phyloP scores from a whole-genome alignment of 2,888 invertebrate species.

The Melipona beecheii region DNA sequence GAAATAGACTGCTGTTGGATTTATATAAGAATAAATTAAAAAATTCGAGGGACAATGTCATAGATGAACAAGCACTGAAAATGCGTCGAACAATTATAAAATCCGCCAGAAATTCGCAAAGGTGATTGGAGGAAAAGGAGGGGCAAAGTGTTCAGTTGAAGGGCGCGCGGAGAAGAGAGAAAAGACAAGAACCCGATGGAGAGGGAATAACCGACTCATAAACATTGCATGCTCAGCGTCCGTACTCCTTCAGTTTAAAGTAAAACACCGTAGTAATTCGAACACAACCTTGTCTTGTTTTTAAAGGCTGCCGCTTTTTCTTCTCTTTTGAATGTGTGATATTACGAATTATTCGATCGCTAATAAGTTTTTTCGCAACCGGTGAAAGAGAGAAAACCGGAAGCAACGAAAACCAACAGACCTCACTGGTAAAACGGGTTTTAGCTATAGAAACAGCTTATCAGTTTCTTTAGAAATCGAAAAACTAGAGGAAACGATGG shows the following conservation, averaged over 20 bases:
- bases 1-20: neutral
- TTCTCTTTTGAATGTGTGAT: neutral
- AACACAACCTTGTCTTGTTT: slow-evolving; percentile 19
- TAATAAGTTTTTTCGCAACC: neutral
- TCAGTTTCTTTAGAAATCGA: neutral
- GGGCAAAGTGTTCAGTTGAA: slow-evolving; percentile 22
- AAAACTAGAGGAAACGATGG: neutral
- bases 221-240: slow-evolving; percentile 74
- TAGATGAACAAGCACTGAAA: slow-evolving; percentile 3
- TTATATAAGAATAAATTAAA: neutral
- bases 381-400: slow-evolving; percentile 7
- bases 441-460: neutral
- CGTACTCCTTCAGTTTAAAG: slow-evolving; percentile 74
- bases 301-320: neutral
- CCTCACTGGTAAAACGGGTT: slow-evolving; percentile 6
- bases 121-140: slow-evolving; percentile 54
- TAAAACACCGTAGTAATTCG: slow-evolving; percentile 61
- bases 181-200: slow-evolving; percentile 36
- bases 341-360: neutral
- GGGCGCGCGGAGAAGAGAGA: slow-evolving; percentile 33
- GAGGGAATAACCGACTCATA: slow-evolving; percentile 69
- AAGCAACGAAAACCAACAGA: neutral
- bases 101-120: slow-evolving; percentile 37
- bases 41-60: neutral
- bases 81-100: slow-evolving; percentile 38